phyloP scores from a whole-genome alignment of 2,888 invertebrate genomes.

The Lithophane socia region DNA sequence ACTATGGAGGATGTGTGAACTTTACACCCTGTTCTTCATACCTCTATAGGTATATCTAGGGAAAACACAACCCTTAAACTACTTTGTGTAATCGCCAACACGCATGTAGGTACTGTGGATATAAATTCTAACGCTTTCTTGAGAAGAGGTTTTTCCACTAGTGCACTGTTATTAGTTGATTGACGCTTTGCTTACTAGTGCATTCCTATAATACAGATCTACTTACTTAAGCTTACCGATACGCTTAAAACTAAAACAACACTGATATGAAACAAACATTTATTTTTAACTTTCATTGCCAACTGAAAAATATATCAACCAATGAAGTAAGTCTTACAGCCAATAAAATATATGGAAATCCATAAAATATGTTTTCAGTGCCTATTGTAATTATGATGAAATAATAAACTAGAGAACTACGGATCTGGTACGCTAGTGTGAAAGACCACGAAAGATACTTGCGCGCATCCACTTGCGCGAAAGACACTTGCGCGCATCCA shows the following conservation, averaged over 20 bases:
- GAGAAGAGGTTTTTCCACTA: neutral
- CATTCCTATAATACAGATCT: neutral
- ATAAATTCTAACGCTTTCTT: neutral
- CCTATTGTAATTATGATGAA: neutral
- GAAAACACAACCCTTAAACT: neutral
- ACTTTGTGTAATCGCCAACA: neutral
- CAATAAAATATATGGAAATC: constrained; percentile 23
- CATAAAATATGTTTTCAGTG: constrained; percentile 11
- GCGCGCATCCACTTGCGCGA: too few relatives aligned
- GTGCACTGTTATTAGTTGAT: too few relatives aligned
- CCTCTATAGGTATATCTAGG: neutral
- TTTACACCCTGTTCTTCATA: too few relatives aligned
- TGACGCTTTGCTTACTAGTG: neutral
- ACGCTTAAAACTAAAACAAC: neutral
- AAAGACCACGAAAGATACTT: too few relatives aligned
- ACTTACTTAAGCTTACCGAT: constrained; percentile 12
- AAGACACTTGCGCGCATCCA: too few relatives aligned
- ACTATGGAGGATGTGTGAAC: too few relatives aligned
- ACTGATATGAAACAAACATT: constrained; percentile 6
- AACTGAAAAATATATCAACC: neutral
- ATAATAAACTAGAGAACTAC: neutral
- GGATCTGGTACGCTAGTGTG: too few relatives aligned
- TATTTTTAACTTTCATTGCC: neutral
- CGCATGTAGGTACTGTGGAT: neutral
- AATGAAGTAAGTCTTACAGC: neutral